Evolutionary conservation across 2,797 vertebrate species (phyloP), one percentile per base, ranked within the genome.

Genomic region (Discoglossus pictus): DNA sequence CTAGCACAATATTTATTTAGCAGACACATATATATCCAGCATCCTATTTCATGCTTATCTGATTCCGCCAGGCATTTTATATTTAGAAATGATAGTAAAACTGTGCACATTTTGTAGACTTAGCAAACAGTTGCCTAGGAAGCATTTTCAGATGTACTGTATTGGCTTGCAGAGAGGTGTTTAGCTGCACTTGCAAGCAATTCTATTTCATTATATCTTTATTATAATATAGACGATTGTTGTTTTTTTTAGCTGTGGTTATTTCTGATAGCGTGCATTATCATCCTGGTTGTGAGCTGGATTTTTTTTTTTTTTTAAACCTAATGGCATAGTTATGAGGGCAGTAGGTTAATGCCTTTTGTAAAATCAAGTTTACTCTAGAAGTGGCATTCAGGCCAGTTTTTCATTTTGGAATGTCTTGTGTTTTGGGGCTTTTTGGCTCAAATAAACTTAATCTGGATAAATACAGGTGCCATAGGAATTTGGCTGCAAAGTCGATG

Each of bases 321-420:
- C 72, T 74, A 78, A 73, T 75, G 72, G 16, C 74, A 75, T 61
- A 76, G 74, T 75, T 68, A 83, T 81, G 78, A 79, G 80, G 78
- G 78, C 72, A 79, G 78, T 76, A 74, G 80, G 79, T 85, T 85
- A 79, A 82, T 86, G 83, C 81, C 84, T 82, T 78, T 83, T 84
- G 68, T 82, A 78, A 75, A 80, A 79, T 60, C 73, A 80, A 88
- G 81, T 87, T 86, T 85, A 84, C 83, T 86, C 75, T 84, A 80
- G 62, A 80, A 81, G 78, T 85, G 81, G 83, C 83, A 78, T 79
- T 39, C 66, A 44, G 21, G 50, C 43, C 46, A 40, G 34, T 31
- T 5, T 47, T 62, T 54, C 18, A 60, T 68, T 62, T 40, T 27
- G n/a, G 2, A 20, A 47, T 16, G 38, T 7, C 16, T 35, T 46